Evolutionary conservation across 2,888 invertebrate genomes (phyloP), one percentile per base, ranked within the genome.

Genomic region (Drosophila demipolita): DNA sequence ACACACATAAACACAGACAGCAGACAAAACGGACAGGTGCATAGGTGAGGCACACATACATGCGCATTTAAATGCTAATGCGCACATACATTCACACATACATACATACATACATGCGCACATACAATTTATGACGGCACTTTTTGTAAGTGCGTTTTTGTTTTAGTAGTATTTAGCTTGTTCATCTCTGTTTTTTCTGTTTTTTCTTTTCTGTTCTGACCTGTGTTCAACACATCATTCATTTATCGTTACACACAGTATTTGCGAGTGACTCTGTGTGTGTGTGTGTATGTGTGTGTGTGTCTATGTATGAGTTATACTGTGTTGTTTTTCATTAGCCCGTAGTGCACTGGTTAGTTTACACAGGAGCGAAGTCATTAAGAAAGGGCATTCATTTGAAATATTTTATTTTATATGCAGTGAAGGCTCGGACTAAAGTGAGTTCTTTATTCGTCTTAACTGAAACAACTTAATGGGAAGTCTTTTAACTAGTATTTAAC

Each of bases 41-140:
- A 66, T 64, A 49, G 48, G 63, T 68, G 73, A 53, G 38, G 63
- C 49, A 58, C 53, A 72, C 60, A 60, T 60, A 60, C 55, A 62
- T 17, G 45, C 67, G 54, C 29, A 50, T 50, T 26, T 38, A 73
- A 40, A 52, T 55, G 55, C 15, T 40, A 26, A 61, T 11, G 49
- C 29, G 38, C 36, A 58, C 49, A 8, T 38, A 60, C 42, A 49
- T 35, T 53, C 26, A 64, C 42, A 63, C 35, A 66, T 33, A 57
- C 35, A 60, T 23, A 66, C n/a, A n/a, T n/a, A n/a, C 36, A 48
- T 26, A 66, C 55, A 63, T 29, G 54, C 23, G 40, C 35, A 70
- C 61, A 66, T 66, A 38, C 53, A 69, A 62, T 72, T 75, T 67
- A 70, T 68, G 78, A 69, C 64, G 70, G 66, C 73, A 84, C 73